Base-by-base conservation (phyloP, 2,888 invertebrate genomes). In the Chorisops tibialis region DNA sequence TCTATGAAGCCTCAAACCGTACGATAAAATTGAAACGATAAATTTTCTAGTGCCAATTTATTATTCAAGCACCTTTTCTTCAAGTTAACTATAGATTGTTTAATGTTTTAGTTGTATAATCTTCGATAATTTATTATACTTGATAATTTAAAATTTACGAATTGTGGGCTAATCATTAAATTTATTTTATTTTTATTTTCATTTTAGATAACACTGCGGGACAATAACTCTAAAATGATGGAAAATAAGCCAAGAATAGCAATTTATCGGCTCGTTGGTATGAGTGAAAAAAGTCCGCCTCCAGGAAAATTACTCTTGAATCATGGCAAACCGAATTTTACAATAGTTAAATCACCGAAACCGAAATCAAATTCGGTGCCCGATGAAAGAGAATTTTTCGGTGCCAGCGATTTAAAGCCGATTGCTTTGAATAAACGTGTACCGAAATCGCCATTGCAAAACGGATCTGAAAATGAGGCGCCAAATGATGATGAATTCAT, bases 301-400 rank as follows among this genome's bases (percentile, higher is more conserved):
- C 69, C 75, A 18, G 69, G 75, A 9, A 77, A 77, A 67, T 70
- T 77, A 37, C 63, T 77, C 69, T 71, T 77, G 37, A 77, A 66
- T 65, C 77, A 77, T 63, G 77, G 77, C 62, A 77, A 77, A 63
- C 77, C 77, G 16, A 77, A 77, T 69, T 77, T 77, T 50, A 77
- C 76, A 63, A 77, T 77, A 61, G 70, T 71, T 12, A 56, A 39
- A 58, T 48, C 54, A 22, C 39, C 52, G 6, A 61, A 51, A 56
- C 43, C 24, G 14, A 24, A 19, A 35, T 56, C 24, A 9, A 30
- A 43, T 11, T 30, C 56, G 6, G n/a, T 43, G 12, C 14, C 11
- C 18, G 56, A 56, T n/a, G 56, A 43, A 30, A 56, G 30, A 12
- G 35, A 35, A n/a, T 56, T 56, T 43, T 43, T 30, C 12, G 45